These are phyloP conservation scores for Drosophila atripex DNA, from an alignment of 2,888 invertebrate species.

Conservation along the genomic window DNA sequence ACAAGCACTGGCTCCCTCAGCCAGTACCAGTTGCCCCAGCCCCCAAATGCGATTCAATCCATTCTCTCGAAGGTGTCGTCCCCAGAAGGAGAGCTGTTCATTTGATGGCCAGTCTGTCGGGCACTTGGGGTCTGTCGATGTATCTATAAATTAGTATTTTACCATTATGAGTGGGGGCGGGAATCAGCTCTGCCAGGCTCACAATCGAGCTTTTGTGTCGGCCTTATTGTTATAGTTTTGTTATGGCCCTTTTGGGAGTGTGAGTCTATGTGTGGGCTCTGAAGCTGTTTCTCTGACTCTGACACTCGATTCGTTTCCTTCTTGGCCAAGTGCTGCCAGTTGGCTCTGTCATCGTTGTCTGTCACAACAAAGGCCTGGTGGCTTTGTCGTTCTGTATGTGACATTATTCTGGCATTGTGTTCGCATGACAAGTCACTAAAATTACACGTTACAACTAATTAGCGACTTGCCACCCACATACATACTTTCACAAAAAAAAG, in stretches of 20 bases:
- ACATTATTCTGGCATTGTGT: conserved; percentile 35
- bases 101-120: conserved; percentile 62
- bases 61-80: conserved; percentile 69
- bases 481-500: not conserved
- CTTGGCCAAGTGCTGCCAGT: conserved; percentile 9
- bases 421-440: conserved; percentile 56
- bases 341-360: conserved; percentile 61
- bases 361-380: conserved; percentile 36
- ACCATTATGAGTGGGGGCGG: conserved; percentile 68
- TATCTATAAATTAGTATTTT: conserved; percentile 80
- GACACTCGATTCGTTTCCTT: conserved; percentile 54
- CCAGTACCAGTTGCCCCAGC: conserved; percentile 7
- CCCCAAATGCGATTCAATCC: conserved; percentile 1
- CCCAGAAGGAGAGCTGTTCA: conserved; percentile 71
- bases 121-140: conserved; percentile 63
- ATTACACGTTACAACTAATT: conserved; percentile 73
- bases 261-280: conserved; percentile 15
- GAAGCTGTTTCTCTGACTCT: conserved; percentile 41
- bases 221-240: conserved; percentile 74
- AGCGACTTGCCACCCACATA: conserved; percentile 43
- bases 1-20: not conserved
- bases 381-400: conserved; percentile 52
- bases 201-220: conserved; percentile 67
- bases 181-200: conserved; percentile 38
- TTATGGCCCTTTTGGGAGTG: conserved; percentile 6